Evolutionary conservation across 2,113 vertebrate species (phyloP).

Genomic region (Syngnathoides biaculeatus): DNA sequence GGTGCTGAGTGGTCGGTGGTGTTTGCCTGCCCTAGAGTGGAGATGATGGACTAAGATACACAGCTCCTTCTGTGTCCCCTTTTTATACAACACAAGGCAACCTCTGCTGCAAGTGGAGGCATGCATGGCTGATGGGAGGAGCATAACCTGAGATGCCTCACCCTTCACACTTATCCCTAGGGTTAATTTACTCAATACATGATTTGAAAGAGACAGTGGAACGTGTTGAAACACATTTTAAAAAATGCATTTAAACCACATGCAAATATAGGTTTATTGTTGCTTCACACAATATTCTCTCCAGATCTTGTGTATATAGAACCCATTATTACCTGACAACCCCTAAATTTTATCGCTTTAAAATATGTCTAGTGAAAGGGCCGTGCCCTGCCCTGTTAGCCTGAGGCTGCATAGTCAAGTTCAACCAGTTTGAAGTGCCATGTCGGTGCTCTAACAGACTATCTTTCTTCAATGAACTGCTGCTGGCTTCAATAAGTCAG

Average conservation of each 20-base stretch:
- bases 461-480: slow-evolving; percentile 8
- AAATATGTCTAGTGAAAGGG: slow-evolving; percentile 1
- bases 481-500: background rate
- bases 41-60: slow-evolving; percentile 46
- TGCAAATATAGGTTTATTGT: background rate
- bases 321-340: background rate
- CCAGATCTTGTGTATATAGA: background rate
- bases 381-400: slow-evolving; percentile 12
- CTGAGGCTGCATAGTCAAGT: slow-evolving; percentile 20
- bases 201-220: slow-evolving; percentile 3
- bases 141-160: slow-evolving; percentile 16
- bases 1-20: slow-evolving; percentile 30
- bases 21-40: slow-evolving; percentile 35
- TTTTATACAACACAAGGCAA: slow-evolving; percentile 57
- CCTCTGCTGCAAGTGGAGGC: slow-evolving; percentile 33
- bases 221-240: background rate
- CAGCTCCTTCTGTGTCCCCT: slow-evolving; percentile 9
- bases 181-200: background rate
- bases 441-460: slow-evolving; percentile 9
- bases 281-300: background rate
- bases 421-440: background rate
- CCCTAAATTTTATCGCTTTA: background rate
- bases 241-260: background rate
- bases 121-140: slow-evolving; percentile 24
- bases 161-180: slow-evolving; percentile 13